Conservation (phyloP, 2,888 invertebrate species). For the Ormyrus labotus region DNA sequence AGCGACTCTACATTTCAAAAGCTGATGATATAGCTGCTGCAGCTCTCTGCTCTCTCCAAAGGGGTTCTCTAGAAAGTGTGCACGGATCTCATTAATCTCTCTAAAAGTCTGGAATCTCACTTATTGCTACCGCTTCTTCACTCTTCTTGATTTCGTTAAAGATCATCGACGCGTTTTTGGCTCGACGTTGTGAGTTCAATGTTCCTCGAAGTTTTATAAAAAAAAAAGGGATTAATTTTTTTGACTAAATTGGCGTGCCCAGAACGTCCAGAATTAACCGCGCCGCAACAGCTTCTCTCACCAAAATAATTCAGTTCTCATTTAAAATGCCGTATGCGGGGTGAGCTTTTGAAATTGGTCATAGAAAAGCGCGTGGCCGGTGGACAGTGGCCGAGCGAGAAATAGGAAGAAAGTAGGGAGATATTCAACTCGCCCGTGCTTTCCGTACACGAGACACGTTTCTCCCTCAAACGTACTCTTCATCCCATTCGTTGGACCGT, state of each 20-base stretch:
- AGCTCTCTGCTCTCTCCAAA: not conserved
- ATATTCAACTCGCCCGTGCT: slow-evolving; percentile 3
- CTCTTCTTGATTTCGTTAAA: too few species aligned
- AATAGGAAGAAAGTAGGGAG: not conserved
- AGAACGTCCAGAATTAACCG: too few species aligned
- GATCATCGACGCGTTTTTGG: too few species aligned
- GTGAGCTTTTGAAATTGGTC: not conserved
- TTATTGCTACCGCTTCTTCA: too few species aligned
- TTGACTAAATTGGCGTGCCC: too few species aligned
- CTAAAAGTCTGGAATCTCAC: too few species aligned
- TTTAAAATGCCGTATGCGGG: not conserved
- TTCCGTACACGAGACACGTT: slow-evolving; percentile 51
- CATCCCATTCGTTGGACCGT: not conserved
- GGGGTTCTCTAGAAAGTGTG: not conserved
- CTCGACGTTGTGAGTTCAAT: too few species aligned
- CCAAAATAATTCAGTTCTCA: slow-evolving; percentile 2
- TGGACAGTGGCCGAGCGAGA: not conserved
- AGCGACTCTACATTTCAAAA: too few species aligned
- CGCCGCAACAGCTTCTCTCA: too few species aligned
- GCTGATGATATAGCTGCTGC: not conserved
- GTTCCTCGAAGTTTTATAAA: too few species aligned
- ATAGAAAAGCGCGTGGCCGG: not conserved
- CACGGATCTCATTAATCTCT: slow-evolving; percentile 30
- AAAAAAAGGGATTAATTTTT: too few species aligned
- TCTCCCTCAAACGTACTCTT: slow-evolving; percentile 42